Evolutionary conservation across 2,797 vertebrate species (phyloP), one percentile per base, ranked within the genome.

Genomic region (Melanotaenia trifasciata): DNA sequence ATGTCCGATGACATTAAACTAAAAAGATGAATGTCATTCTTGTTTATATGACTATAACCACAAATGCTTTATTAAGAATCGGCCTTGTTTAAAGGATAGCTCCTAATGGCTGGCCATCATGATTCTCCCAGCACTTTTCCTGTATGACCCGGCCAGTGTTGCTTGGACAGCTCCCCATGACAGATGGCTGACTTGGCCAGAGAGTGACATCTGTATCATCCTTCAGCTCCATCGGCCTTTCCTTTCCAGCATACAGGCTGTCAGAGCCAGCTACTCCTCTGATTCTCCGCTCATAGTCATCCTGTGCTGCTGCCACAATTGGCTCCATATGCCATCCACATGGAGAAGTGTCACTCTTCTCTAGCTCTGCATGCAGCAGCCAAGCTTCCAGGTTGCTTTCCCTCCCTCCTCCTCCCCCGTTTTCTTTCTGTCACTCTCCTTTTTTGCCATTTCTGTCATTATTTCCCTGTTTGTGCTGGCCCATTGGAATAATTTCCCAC

Each of bases 121-220:
- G n/a, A 81, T 72, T 81, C 63, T 81, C 85, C 75, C 12, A 6
- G 62, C 32, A 32, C 74, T 84, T 74, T 69, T 79, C 66, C 51
- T 0, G 2, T 81, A 59, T 80, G 67, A 61, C 51, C 24, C 36
- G 71, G 71, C 70, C 74, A 56, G 54, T 61, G 79, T 76, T 71
- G 66, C 86, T 86, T 88, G 90, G 87, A 83, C 61, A 3, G 51
- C 22, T 80, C 81, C 64, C 62, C 13, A 8, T 84, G 84, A 83
- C 87, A 93, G 91, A 93, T 92, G 87, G 90, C 78, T 74, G 64
- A 79, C 79, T 88, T 90, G 87, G 89, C 86, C 76, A 40, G 58
- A 70, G 81, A 81, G 74, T 75, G 87, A 90, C 90, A 92, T 90
- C 87, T 87, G 87, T 86, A 90, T 88, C 89, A 81, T 87, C 77